phyloP scores from a whole-genome alignment of 2,797 vertebrate species.

The Hippocampus kuda region DNA sequence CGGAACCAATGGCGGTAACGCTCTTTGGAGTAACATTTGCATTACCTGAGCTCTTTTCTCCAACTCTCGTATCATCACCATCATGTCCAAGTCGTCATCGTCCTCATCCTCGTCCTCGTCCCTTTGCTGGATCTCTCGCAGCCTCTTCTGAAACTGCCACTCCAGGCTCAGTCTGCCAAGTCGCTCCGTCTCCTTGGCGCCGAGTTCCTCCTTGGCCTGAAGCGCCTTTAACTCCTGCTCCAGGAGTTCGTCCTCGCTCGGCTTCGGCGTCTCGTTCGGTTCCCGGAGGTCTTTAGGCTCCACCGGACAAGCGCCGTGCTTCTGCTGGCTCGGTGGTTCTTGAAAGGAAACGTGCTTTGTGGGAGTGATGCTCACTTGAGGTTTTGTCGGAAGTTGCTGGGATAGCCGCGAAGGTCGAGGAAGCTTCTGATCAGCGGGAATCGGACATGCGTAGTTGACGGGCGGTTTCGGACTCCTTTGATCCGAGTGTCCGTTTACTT shows the following conservation, averaged over 20 bases:
- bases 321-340: constrained; percentile 66
- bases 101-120: constrained; percentile 78
- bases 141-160: constrained; percentile 87
- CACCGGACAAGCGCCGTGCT: constrained; percentile 47
- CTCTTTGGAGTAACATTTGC: background rate
- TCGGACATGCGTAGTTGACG: constrained; percentile 13
- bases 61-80: constrained; percentile 73
- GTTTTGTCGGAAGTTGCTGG: constrained; percentile 49
- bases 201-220: constrained; percentile 68
- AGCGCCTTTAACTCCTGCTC: constrained; percentile 77
- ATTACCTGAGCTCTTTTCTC: constrained; percentile 72
- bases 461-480: background rate
- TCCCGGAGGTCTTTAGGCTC: constrained; percentile 63
- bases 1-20: too few species aligned
- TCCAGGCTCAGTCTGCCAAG: constrained; percentile 82
- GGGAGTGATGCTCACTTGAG: constrained; percentile 50
- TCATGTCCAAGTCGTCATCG: constrained; percentile 74
- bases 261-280: constrained; percentile 73
- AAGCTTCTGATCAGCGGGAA: constrained; percentile 31
- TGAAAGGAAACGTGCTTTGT: constrained; percentile 69
- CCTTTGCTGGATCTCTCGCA: constrained; percentile 77
- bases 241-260: constrained; percentile 74
- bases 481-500: background rate
- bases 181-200: constrained; percentile 70
- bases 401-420: constrained; percentile 33